phyloP scores from a whole-genome alignment of 2,888 invertebrate species.

The Schizaphis graminum region DNA sequence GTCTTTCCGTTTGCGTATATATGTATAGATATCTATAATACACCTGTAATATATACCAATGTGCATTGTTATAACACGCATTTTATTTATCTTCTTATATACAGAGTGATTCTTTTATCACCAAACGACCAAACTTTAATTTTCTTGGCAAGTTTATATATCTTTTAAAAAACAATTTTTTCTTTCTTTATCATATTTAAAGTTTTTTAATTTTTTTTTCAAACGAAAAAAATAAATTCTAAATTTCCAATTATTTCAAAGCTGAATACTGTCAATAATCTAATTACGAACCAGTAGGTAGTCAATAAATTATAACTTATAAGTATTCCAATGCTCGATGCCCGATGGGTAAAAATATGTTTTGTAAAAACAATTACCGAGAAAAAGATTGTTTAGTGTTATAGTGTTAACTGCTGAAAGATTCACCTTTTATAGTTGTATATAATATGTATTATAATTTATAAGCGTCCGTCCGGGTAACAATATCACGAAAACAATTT shows the following conservation, averaged over 20 bases:
- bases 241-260: background rate
- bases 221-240: background rate
- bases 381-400: background rate
- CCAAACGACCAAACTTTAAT: background rate
- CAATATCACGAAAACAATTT: slow-evolving; percentile 36
- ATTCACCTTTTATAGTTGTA: background rate
- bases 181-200: background rate
- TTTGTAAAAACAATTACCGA: background rate
- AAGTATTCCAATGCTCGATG: background rate
- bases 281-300: background rate
- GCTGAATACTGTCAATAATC: background rate
- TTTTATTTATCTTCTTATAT: too few relatives aligned
- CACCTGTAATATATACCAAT: background rate
- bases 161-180: background rate
- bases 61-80: background rate
- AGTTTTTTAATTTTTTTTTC: background rate
- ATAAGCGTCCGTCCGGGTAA: background rate
- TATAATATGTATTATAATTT: background rate
- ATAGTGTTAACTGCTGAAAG: background rate
- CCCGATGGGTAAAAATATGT: background rate
- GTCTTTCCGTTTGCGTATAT: background rate
- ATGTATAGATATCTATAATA: background rate
- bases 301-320: background rate
- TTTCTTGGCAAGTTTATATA: background rate
- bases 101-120: background rate